Percentiles rank a stretch among this genome's conserved stretches.
These are phyloP conservation scores for Melanotaenia duboulayi DNA, from an alignment of 2,113 vertebrate species.

Conservation along the genomic window DNA sequence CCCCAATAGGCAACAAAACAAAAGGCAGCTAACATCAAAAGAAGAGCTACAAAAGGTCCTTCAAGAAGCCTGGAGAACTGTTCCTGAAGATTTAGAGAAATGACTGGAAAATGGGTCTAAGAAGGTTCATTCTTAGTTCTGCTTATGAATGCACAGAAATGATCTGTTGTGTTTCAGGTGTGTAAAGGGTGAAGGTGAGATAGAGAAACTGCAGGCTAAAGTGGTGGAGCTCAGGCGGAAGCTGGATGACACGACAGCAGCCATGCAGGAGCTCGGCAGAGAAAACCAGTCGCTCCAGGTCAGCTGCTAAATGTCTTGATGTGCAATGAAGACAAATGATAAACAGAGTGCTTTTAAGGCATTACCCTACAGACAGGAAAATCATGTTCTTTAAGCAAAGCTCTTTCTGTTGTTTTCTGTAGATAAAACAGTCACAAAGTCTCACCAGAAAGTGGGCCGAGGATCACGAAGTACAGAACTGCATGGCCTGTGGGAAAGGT, in stretches of 20 bases:
- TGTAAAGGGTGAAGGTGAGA: constrained; percentile 96
- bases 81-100: too few species aligned
- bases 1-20: too few species aligned
- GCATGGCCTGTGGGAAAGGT: constrained; percentile 95
- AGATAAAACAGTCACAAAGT: constrained; percentile 97
- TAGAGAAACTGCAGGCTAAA: constrained; percentile 97
- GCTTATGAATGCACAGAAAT: too few species aligned
- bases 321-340: neutral
- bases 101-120: too few species aligned
- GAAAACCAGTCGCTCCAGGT: constrained; percentile 99
- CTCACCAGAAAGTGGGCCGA: constrained; percentile 98
- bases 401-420: constrained; percentile 1
- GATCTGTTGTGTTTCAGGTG: constrained; percentile 81
- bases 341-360: neutral
- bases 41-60: too few species aligned
- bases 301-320: constrained; percentile 8
- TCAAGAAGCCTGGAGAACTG: too few species aligned
- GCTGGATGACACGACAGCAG: constrained; percentile 95
- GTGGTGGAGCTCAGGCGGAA: constrained; percentile 93
- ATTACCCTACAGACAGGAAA: neutral
- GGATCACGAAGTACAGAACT: constrained; percentile 97
- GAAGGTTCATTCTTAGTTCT: too few species aligned
- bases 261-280: constrained; percentile 96
- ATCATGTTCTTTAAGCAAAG: neutral
- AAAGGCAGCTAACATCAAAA: too few species aligned